Percentiles rank a stretch among this genome's conserved stretches.
Conservation (phyloP, 2,888 invertebrate species). For the Palloptera scutellata region DNA sequence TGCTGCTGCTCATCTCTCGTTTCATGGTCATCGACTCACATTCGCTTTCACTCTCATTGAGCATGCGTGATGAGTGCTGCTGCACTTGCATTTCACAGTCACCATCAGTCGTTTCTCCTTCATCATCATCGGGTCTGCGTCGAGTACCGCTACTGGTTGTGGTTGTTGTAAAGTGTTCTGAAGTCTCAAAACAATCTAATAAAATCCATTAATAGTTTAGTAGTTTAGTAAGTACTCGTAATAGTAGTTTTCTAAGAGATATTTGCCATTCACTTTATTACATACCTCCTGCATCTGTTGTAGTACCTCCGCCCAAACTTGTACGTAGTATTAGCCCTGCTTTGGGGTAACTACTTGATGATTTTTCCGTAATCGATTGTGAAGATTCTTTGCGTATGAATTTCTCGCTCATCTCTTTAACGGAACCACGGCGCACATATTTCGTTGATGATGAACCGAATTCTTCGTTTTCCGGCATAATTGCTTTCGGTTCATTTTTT, state of each 20-base stretch:
- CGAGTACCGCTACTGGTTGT: constrained; percentile 17
- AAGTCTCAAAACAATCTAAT: constrained; percentile 36
- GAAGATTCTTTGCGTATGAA: constrained; percentile 72
- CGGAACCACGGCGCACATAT: constrained; percentile 74
- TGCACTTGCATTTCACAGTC: constrained; percentile 46
- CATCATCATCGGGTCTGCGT: constrained; percentile 36
- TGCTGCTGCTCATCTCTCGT: constrained; percentile 39
- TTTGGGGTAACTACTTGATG: constrained; percentile 69
- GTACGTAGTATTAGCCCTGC: constrained; percentile 78
- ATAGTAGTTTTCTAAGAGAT: too few species aligned
- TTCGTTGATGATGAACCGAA: constrained; percentile 39
- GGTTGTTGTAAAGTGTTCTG: constrained; percentile 28
- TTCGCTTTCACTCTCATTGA: constrained; percentile 45
- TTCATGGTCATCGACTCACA: constrained; percentile 45
- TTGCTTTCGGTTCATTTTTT: constrained; percentile 21
- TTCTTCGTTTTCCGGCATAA: constrained; percentile 34
- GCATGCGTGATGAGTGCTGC: constrained; percentile 32
- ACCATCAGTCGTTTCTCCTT: constrained; percentile 53
- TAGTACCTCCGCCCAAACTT: constrained; percentile 39
- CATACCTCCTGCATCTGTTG: constrained; percentile 50
- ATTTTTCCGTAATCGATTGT: constrained; percentile 53
- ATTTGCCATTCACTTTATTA: constrained; percentile 3
- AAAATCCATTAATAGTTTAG: background rate
- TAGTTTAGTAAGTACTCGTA: too few species aligned
- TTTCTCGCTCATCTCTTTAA: constrained; percentile 81